Percentiles rank a stretch among this genome's conserved stretches.
These are phyloP conservation scores for Leptinotarsa juncta DNA, from an alignment of 2,888 invertebrate genomes.

Conservation along the genomic window DNA sequence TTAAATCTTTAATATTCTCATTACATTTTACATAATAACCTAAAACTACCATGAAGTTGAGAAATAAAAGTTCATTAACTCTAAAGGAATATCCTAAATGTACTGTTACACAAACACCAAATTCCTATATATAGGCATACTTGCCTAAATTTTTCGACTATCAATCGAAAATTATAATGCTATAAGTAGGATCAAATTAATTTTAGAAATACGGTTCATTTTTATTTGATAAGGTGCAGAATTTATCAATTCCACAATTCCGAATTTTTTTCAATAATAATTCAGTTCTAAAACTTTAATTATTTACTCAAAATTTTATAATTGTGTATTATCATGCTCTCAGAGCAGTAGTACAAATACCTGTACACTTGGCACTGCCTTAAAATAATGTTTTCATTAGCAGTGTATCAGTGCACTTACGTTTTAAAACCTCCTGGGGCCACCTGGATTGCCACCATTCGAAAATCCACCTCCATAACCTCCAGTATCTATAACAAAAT, in stretches of 20 bases:
- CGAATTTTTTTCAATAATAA: not conserved
- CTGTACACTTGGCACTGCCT: constrained; percentile 50
- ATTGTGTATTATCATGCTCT: not conserved
- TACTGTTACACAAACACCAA: constrained; percentile 10
- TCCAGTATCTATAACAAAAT: constrained; percentile 54
- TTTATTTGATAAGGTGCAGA: not conserved
- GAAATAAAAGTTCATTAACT: constrained; percentile 9
- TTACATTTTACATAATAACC: constrained; percentile 45
- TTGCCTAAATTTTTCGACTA: not conserved
- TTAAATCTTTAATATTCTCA: constrained; percentile 45
- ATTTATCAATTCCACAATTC: not conserved
- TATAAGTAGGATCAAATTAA: no score
- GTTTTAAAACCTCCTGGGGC: constrained; percentile 61
- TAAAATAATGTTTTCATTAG: constrained; percentile 34
- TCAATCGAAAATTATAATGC: no score
- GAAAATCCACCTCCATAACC: constrained; percentile 65
- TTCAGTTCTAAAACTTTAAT: not conserved
- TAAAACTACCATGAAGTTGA: constrained; percentile 42
- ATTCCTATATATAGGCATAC: not conserved
- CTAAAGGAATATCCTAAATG: not conserved
- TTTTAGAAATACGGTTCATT: not conserved
- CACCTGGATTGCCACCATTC: constrained; percentile 62
- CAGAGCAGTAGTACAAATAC: constrained; percentile 28
- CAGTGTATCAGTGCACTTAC: constrained; percentile 57
- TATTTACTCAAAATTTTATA: not conserved